Base-by-base conservation (phyloP, 2,888 invertebrate species). In the Mylabris sibirica region DNA sequence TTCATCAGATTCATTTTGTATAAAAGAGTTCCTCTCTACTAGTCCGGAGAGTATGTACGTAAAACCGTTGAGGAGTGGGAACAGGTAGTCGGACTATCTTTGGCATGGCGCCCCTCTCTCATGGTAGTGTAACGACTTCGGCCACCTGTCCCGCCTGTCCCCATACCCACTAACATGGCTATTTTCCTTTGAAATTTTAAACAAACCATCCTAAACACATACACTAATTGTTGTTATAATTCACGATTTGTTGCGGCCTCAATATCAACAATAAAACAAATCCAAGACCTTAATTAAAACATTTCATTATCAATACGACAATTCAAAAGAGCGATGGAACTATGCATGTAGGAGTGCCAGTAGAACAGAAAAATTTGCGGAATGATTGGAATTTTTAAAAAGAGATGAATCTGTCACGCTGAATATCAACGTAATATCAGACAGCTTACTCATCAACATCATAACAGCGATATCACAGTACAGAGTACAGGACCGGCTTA, bases 11-110 rank as follows among this genome's bases (percentile, higher is more conserved):
- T 71, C 73, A 73, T 73, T 71, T 67, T 71, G 67, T 71, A 60
- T 63, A 59, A 41, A 26, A 30, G 57, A 57, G 26, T 12, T 70
- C 65, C 66, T 68, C 74, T 72, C 73, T 72, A 74, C 75, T 72
- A 73, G 74, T 69, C 72, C 72, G 72, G 72, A 70, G 57, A 57
- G 57, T 57, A 26, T 57, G 57, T 75, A 77, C 78, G 80, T 78
- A 79, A 77, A 77, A 75, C 70, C 76, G 74, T 69, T 67, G 63
- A 78, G 76, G 82, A 80, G 80, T 78, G 81, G 80, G 81, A 82
- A 81, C 81, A 81, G 82, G 81, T 81, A 81, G 81, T 80, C 79
- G 76, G 57, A 49, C 59, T 79, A 79, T 77, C 76, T 78, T 75
- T 74, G 72, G 72, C 73, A 72, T 69, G 74, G 72, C 71, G 73